Base-by-base conservation (phyloP, 2,113 vertebrate species). In the Ceyx margarethae region DNA sequence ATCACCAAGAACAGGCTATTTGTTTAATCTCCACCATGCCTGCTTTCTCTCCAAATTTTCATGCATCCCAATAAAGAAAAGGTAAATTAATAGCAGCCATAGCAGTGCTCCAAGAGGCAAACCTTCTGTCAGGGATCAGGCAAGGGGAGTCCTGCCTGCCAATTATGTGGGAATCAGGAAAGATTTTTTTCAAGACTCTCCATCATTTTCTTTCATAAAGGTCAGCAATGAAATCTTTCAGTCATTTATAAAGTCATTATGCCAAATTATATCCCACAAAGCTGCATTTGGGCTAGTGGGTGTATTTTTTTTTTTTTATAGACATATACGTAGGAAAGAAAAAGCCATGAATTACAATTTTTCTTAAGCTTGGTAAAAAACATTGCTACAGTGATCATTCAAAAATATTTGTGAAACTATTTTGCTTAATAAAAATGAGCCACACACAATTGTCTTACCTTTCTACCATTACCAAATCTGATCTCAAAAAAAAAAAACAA, bases 201-300 rank as follows among this genome's bases (percentile, higher is more conserved):
- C 94, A 96, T 96, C 95, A 96, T 97, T 98, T 95, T 96, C 97
- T 98, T 97, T 96, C 97, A 91, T 96, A 98, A 79, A 95, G 97
- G 93, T 91, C 96, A 95, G 98, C 97, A 98, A 98, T 97, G 97
- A 98, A 98, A 98, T 96, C 97, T 97, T 97, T 98, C 93, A 95
- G 97, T 96, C 94, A 95, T 97, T 96, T 98, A 81, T 95, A 91
- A 85, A 97, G 91, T 98, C 98, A 97, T 98, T 98, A 97, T 96
- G 98, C 97, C 96, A 98, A 98, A 97, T 98, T 98, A 96, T 98
- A 98, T 98, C 97, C 98, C 98, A 97, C 97, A 97, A 97, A 97
- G 98, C 97, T 97, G 98, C 97, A 97, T 98, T 98, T 98, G 97
- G 97, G 92, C 97, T 98, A 98, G 98, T 96, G 97, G 96, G 90